Percentiles rank a stretch among this genome's conserved stretches.
Conservation (phyloP, 2,888 invertebrate species). For the Ceraclea dissimilis region DNA sequence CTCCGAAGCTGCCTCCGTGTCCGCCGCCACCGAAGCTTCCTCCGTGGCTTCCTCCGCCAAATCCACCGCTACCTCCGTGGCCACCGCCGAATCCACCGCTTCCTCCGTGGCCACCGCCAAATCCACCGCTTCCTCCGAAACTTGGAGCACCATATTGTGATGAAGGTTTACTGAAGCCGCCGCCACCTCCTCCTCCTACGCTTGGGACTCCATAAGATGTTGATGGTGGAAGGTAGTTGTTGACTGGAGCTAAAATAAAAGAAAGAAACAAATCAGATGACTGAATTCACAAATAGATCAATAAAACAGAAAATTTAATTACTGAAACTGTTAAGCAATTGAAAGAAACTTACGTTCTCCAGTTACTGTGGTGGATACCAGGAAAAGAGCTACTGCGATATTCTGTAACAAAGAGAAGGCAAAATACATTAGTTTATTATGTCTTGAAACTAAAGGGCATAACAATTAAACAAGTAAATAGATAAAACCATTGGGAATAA, state of each 20-base stretch:
- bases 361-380: slow-evolving; percentile 17
- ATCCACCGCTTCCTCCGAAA: slow-evolving; percentile 6
- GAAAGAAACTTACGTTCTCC: slow-evolving; percentile 19
- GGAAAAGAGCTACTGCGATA: slow-evolving; percentile 18
- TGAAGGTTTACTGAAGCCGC: slow-evolving; percentile 30
- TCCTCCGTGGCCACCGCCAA: slow-evolving; percentile 26
- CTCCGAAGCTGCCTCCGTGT: slow-evolving; percentile 27
- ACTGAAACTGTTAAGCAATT: no score
- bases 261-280: slow-evolving; percentile 1
- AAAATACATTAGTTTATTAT: no score
- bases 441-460: no score
- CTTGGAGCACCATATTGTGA: slow-evolving; percentile 32
- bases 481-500: no score
- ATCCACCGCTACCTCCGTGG: slow-evolving; percentile 26
- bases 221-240: slow-evolving; percentile 54
- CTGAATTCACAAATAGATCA: neutral
- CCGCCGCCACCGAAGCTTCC: slow-evolving; percentile 15
- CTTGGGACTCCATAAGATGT: slow-evolving; percentile 40
- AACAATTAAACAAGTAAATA: no score
- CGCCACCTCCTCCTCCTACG: slow-evolving; percentile 26
- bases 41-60: slow-evolving; percentile 26
- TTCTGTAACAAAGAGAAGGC: slow-evolving; percentile 22
- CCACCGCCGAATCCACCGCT: slow-evolving; percentile 26
- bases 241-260: slow-evolving; percentile 43
- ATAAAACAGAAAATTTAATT: no score